Percentiles rank a stretch among this genome's conserved stretches.
These are phyloP conservation scores for Pyralis farinalis DNA, from an alignment of 2,888 invertebrate species.

Conservation along the genomic window DNA sequence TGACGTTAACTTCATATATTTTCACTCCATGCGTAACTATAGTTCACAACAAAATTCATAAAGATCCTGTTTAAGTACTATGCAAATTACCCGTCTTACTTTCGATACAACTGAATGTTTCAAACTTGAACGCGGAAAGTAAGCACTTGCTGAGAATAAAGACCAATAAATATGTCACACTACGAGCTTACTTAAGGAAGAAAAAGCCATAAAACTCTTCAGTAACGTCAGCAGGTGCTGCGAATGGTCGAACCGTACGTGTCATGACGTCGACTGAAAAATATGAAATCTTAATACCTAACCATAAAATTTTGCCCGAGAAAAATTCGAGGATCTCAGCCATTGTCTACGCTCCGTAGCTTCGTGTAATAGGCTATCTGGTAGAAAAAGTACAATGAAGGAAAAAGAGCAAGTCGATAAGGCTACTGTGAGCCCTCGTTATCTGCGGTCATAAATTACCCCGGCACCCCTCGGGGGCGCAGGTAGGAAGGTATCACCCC, in stretches of 20 bases:
- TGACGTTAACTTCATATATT: too few relatives aligned
- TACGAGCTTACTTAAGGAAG: constrained; percentile 13
- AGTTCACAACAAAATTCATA: too few relatives aligned
- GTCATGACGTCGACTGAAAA: constrained; percentile 20
- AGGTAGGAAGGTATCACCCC: constrained; percentile 44
- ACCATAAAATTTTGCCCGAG: constrained; percentile 16
- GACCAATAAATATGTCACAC: constrained; percentile 5
- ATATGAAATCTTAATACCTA: constrained; percentile 28
- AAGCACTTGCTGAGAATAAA: constrained; percentile 1
- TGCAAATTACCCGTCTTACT: neutral
- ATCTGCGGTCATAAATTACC: constrained; percentile 77
- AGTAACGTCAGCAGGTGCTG: constrained; percentile 25
- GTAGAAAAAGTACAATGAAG: constrained; percentile 57
- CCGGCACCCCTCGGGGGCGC: constrained; percentile 67
- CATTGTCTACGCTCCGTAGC: constrained; percentile 60
- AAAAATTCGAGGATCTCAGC: constrained; percentile 9
- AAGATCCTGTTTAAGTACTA: neutral
- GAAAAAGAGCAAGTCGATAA: constrained; percentile 76
- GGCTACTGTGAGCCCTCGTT: constrained; percentile 75
- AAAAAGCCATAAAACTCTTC: constrained; percentile 26
- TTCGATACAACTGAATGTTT: neutral
- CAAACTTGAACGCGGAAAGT: neutral
- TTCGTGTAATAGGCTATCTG: constrained; percentile 66
- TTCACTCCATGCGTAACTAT: too few relatives aligned
- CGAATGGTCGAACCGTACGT: constrained; percentile 24